phyloP scores from a whole-genome alignment of 2,113 vertebrate genomes.

The Ptilonorhynchus violaceus region DNA sequence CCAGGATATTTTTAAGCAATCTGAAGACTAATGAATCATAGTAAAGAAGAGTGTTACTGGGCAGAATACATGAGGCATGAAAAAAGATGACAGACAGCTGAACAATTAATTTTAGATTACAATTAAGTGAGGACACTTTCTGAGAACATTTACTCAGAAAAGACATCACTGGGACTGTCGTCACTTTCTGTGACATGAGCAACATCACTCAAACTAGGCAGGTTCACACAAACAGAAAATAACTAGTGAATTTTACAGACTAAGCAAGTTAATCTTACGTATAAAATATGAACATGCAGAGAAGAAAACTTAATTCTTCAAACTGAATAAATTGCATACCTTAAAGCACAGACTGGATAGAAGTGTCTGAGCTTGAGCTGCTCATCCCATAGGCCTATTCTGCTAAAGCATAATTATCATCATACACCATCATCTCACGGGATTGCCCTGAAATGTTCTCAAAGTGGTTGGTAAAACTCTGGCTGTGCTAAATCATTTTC shows the following conservation, averaged over 20 bases:
- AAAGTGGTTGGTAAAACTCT: not conserved
- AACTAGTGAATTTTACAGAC: not conserved
- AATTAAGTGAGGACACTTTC: constrained; percentile 4
- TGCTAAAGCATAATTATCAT: not conserved
- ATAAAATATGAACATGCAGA: not conserved
- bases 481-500: not conserved
- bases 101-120: constrained; percentile 25
- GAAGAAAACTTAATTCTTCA: not conserved
- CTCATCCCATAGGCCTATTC: not conserved
- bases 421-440: not conserved
- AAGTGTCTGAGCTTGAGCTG: not conserved
- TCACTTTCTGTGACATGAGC: not conserved
- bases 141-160: not conserved
- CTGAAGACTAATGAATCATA: constrained; percentile 46
- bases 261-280: not conserved
- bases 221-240: not conserved
- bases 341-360: not conserved
- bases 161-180: not conserved
- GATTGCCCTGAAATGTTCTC: not conserved
- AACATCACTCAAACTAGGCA: not conserved
- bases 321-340: not conserved
- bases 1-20: constrained; percentile 55
- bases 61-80: constrained; percentile 24
- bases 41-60: constrained; percentile 29
- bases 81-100: not conserved